These are phyloP conservation scores for Caiman crocodilus DNA, from an alignment of 2,797 vertebrate species.

Conservation along the genomic window DNA sequence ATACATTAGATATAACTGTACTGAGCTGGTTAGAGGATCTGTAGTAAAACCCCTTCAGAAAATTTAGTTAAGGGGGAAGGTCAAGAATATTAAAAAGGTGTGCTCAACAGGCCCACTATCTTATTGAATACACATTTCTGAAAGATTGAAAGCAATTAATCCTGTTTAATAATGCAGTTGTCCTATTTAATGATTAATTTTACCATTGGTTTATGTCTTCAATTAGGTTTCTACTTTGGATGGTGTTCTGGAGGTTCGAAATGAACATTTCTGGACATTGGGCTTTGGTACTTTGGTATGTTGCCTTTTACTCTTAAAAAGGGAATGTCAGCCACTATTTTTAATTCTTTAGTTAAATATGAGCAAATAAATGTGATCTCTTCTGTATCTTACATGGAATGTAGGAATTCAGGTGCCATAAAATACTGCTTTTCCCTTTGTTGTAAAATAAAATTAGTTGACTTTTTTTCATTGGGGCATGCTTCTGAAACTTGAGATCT, in stretches of 20 bases:
- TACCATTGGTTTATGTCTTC: slow-evolving; percentile 23
- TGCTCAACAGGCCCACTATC: neutral
- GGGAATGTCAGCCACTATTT: neutral
- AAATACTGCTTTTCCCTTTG: neutral
- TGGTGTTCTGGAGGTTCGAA: slow-evolving; percentile 95
- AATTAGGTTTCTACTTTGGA: slow-evolving; percentile 95
- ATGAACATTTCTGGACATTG: slow-evolving; percentile 98
- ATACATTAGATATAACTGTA: neutral
- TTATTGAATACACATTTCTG: neutral
- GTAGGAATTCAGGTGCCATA: neutral
- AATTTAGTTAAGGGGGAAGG: neutral
- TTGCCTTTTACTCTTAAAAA: neutral
- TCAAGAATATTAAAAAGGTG: neutral
- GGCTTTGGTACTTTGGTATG: slow-evolving; percentile 97
- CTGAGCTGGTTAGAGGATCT: neutral
- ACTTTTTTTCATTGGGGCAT: neutral
- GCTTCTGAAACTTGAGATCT: no score
- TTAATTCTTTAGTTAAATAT: neutral
- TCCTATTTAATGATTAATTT: neutral
- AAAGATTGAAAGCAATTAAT: neutral
- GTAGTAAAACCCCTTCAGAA: neutral
- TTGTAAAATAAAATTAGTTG: neutral
- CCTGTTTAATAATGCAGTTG: neutral
- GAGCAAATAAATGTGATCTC: neutral
- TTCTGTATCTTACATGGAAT: slow-evolving; percentile 11